Conservation (phyloP, 64 coral and sea anemone genomes). For the Porites lutea region DNA sequence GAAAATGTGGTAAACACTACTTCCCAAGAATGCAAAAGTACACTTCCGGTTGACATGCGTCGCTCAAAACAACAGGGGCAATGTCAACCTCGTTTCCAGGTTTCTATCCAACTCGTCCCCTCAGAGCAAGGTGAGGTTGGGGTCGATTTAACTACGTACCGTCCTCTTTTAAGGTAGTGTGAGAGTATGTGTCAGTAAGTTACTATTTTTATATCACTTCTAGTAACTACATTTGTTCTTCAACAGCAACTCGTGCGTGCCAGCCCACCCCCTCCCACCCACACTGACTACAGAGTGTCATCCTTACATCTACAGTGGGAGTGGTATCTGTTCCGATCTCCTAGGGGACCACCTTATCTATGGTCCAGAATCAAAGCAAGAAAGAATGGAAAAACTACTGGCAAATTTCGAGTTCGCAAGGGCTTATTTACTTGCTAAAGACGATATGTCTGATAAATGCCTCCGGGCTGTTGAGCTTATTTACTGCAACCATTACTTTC, state of each 20-base stretch:
- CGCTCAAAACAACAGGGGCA: no score
- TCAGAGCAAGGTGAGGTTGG: no score
- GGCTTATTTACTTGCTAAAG: slow-evolving; percentile 1
- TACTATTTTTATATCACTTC: no score
- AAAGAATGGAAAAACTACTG: neutral
- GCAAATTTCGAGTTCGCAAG: neutral
- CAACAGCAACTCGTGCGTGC: neutral
- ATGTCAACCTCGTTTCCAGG: no score
- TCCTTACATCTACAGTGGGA: neutral
- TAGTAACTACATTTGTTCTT: neutral
- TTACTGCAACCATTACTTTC: slow-evolving; percentile 29
- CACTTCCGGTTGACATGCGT: no score
- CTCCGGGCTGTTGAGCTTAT: neutral
- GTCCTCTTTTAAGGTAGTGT: no score
- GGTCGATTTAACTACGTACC: no score
- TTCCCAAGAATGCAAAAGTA: no score
- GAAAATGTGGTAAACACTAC: no score
- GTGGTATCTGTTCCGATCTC: neutral
- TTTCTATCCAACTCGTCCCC: no score
- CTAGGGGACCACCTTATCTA: neutral
- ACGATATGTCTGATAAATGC: neutral
- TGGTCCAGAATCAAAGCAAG: neutral
- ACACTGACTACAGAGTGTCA: neutral
- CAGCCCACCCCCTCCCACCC: neutral
- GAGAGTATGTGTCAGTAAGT: no score